Evolutionary conservation across 2,888 invertebrate species (phyloP), one percentile per base, ranked within the genome.

Genomic region (Nineta flava): DNA sequence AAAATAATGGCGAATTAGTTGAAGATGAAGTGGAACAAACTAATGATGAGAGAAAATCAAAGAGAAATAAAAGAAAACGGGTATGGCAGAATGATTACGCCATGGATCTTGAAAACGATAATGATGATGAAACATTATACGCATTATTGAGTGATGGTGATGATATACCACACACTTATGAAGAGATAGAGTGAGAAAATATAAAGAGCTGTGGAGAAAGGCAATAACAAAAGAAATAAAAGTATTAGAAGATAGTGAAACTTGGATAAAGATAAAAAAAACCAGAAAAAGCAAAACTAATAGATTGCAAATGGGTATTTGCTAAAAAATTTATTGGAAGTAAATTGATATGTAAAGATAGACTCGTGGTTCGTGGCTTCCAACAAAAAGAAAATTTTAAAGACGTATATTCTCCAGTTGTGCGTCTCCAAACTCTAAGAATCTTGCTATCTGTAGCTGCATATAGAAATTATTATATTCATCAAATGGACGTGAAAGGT

Each of bases 401-500:
- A 32, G 46, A 51, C 9, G 43, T 48, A 12, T 53, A 53, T 44
- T 48, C 50, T 15, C 53, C 52, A 19, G 53, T 53, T 35, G 31
- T 50, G 21, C 42, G 46, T 42, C 49, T 53, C 31, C 44, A 52
- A 47, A 53, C 51, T 10, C 48, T 54, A 17, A 49, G 53, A 50
- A 50, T 54, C 38, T 42, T 54, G 32, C 48, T 54, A 48, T 53
- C 54, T 2, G 42, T 54, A 16, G 51, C 53, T 46, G 46, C n/a
- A n/a, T n/a, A n/a, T n/a, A n/a, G n/a, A n/a, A n/a, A n/a, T n/a
- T n/a, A n/a, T n/a, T n/a, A n/a, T 26, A 48, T 56, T 9, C 47
- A 55, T 42, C 57, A 57, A 47, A 52, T 55, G 54, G 56, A 57
- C 50, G 55, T 57, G 1, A 51, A 51, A 40, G 47, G 53, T 48